Evolutionary conservation across 2,888 invertebrate genomes (phyloP), one percentile per base, ranked within the genome.

Genomic region (Ornithoptera priamus): DNA sequence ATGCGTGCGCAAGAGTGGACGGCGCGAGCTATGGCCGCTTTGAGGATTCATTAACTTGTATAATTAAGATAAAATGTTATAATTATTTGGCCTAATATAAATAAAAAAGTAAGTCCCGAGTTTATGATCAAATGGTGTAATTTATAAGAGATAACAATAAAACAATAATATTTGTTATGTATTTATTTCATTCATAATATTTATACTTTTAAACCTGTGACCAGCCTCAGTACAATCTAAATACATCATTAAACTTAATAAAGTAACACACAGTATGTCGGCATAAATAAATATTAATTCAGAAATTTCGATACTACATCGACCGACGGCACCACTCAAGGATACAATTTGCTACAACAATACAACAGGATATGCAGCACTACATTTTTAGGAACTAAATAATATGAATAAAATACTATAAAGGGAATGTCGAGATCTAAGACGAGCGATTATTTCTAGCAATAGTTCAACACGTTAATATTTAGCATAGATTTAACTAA

Each of bases 351-450:
- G 30, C 70, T 63, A 80, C 75, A 77, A 76, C 73, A 71, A 72
- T 75, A 77, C 77, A 81, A 77, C 80, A 80, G 77, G 79, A 75
- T 20, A 79, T 77, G 79, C 78, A 77, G 76, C 75, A 77, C 75
- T 76, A 80, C 74, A 73, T 68, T 72, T 77, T 78, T 80, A 83
- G 83, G 81, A 81, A 83, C 79, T 81, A 80, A 78, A 73, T 64
- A 77, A 72, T 82, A 85, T 15, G 42, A 64, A 65, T 83, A 83
- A 78, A 79, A 79, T 79, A 77, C 80, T 81, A 81, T 79, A 84
- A 85, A 79, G 81, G 91, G 89, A 91, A 91, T 89, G 90, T 89
- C 85, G 89, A 91, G 87, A 90, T 89, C 87, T 81, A 83, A 80
- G 78, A 78, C 77, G 78, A 78, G 76, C 76, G 79, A 79, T 69